Evolutionary conservation across 1,140 invertebrate species (phyloP), one percentile per base, ranked within the genome.

Genomic region (Triops longicaudatus): DNA sequence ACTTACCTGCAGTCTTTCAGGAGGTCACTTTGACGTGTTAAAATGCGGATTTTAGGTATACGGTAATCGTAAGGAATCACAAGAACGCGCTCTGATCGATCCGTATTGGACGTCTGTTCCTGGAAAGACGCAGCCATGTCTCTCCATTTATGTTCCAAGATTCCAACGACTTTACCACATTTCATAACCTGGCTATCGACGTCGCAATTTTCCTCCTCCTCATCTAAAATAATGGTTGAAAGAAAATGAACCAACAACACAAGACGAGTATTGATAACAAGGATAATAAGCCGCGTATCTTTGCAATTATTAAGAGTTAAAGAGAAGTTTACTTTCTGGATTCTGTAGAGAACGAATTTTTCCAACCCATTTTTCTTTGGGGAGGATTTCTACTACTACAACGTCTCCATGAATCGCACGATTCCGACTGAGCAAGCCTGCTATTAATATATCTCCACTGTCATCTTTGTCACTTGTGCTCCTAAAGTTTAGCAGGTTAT

Each of bases 351-450:
- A 63, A 2, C 50, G 50, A 63, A 63, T 63, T 9, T 63, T 63
- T 63, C 50, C 50, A 5, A 22, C 22, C 50, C 50, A 63, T 12
- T 63, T 63, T 9, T 63, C 50, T 22, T 63, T 63, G n/a, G 50
- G 50, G 14, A 63, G n/a, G 41, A 92, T 74, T 80, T 87, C 82
- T 1, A 92, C 88, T 77, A 89, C 87, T n/a, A 97, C 93, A 77
- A 89, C 82, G 85, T 97, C 94, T 2, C 92, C 92, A 81, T 96
- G 92, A 74, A 96, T 86, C 14, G 94, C 92, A 81, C 93, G 84
- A 80, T 95, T 96, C 80, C 93, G 85, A 80, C 91, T 87, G 77
- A 85, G 84, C 42, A 91, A 81, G 10, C 91, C 88, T 75, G 88
- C 83, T 76, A 97, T 92, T 27, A 91, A 86, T 78, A 94, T 88